These are phyloP conservation scores for Nipponacmea schrenckii DNA, from an alignment of 2,888 invertebrate species.

Conservation along the genomic window DNA sequence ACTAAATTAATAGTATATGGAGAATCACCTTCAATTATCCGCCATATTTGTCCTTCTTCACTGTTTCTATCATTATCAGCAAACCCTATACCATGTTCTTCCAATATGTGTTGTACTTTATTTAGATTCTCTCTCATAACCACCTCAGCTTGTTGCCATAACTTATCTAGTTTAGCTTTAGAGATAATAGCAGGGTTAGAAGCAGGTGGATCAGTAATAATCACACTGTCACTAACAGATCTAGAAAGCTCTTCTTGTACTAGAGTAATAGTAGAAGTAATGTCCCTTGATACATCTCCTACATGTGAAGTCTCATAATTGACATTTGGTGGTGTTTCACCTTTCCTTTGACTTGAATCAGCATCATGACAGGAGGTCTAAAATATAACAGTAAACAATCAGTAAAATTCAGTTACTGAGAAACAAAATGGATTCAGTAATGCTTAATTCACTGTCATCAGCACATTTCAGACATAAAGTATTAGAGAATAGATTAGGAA, in stretches of 20 bases:
- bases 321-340: slow-evolving; percentile 17
- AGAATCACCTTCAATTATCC: slow-evolving; percentile 51
- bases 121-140: slow-evolving; percentile 44
- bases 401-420: too few species aligned
- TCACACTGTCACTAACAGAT: slow-evolving; percentile 10
- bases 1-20: slow-evolving; percentile 51
- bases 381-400: slow-evolving; percentile 21
- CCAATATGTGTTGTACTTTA: slow-evolving; percentile 40
- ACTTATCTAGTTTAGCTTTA: slow-evolving; percentile 30
- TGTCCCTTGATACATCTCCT: slow-evolving; percentile 3
- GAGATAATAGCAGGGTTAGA: slow-evolving; percentile 11
- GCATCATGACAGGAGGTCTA: slow-evolving; percentile 56
- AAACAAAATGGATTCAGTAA: too few species aligned
- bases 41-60: slow-evolving; percentile 56
- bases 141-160: slow-evolving; percentile 50
- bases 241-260: slow-evolving; percentile 15
- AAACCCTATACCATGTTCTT: slow-evolving; percentile 52
- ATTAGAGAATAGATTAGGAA: too few species aligned
- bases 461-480: too few species aligned
- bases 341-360: slow-evolving; percentile 30
- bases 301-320: background rate
- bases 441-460: too few species aligned
- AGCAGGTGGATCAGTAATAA: slow-evolving; percentile 5
- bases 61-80: slow-evolving; percentile 50
- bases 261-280: slow-evolving; percentile 1